Percentiles rank a stretch among this genome's conserved stretches.
Conservation (phyloP, 2,888 invertebrate genomes). For the Andrena trimmerana region DNA sequence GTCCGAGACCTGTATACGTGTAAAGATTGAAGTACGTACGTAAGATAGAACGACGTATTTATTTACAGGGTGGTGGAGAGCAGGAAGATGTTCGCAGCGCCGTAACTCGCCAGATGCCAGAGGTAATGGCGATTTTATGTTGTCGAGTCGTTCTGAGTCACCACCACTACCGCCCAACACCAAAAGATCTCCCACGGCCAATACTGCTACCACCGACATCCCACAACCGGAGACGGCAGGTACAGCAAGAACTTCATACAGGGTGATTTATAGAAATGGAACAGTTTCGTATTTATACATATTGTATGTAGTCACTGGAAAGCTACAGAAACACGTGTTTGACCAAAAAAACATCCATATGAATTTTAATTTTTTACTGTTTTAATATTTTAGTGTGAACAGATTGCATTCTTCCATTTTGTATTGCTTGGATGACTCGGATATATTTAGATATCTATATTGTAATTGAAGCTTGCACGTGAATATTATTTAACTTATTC, state of each 20-base stretch:
- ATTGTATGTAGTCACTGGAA: neutral
- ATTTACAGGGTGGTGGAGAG: constrained; percentile 73
- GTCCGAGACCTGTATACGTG: constrained; percentile 32
- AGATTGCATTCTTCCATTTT: too few relatives aligned
- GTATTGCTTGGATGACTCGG: too few relatives aligned
- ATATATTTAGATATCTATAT: too few relatives aligned
- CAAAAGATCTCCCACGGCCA: constrained; percentile 1
- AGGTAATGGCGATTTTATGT: constrained; percentile 81
- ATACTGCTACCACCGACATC: constrained; percentile 16
- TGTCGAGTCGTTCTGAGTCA: constrained; percentile 60
- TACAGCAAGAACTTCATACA: constrained; percentile 24
- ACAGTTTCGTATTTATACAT: neutral
- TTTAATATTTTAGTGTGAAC: too few relatives aligned
- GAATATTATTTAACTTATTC: too few relatives aligned
- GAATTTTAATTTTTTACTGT: too few relatives aligned
- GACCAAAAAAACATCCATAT: neutral
- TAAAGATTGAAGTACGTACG: constrained; percentile 61
- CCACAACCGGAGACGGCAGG: neutral
- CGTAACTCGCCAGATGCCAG: constrained; percentile 74
- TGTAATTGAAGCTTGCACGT: too few relatives aligned
- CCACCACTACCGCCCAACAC: neutral
- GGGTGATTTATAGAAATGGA: constrained; percentile 18
- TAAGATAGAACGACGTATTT: constrained; percentile 76
- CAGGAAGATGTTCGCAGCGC: constrained; percentile 67
- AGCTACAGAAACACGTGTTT: neutral